These are phyloP conservation scores for Drosophila gaucha DNA, from an alignment of 2,888 invertebrate genomes.

Conservation along the genomic window DNA sequence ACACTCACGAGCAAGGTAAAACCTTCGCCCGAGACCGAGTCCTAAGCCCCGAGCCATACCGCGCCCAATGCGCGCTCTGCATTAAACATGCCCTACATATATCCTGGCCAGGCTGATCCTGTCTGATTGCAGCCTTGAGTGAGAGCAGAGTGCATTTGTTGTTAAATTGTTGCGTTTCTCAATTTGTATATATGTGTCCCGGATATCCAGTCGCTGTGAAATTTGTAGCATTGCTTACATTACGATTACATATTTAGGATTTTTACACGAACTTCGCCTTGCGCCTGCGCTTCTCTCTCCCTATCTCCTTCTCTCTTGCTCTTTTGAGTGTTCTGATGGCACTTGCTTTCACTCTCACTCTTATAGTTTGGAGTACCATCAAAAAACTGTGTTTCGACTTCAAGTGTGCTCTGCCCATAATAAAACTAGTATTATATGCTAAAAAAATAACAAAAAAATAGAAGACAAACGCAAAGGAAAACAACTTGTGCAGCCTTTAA, in stretches of 20 bases:
- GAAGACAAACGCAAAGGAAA: conserved; percentile 8
- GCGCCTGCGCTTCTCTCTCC: conserved; percentile 68
- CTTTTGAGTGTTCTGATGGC: conserved; percentile 13
- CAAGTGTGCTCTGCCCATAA: conserved; percentile 44
- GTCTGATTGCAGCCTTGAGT: conserved; percentile 6
- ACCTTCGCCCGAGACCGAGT: conserved; percentile 63
- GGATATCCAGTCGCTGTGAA: conserved; percentile 28
- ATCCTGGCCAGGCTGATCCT: conserved; percentile 44
- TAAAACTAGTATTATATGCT: conserved; percentile 21
- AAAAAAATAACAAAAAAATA: background rate
- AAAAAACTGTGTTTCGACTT: conserved; percentile 55
- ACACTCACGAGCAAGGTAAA: conserved; percentile 70
- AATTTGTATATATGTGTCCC: conserved; percentile 24
- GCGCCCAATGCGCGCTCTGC: conserved; percentile 77
- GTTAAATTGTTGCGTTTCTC: conserved; percentile 72
- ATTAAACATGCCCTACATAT: conserved; percentile 63
- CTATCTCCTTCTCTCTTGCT: conserved; percentile 19
- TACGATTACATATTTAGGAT: conserved; percentile 52
- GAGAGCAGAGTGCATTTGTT: conserved; percentile 10
- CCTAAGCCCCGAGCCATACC: conserved; percentile 57
- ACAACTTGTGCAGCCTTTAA: conserved; percentile 39
- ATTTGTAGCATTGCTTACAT: conserved; percentile 40
- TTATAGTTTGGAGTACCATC: conserved; percentile 57
- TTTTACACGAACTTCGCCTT: conserved; percentile 52
- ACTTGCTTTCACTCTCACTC: conserved; percentile 27